Evolutionary conservation across 1,140 invertebrate species (phyloP), one percentile per base, ranked within the genome.

Genomic region (Drosophila saltans): DNA sequence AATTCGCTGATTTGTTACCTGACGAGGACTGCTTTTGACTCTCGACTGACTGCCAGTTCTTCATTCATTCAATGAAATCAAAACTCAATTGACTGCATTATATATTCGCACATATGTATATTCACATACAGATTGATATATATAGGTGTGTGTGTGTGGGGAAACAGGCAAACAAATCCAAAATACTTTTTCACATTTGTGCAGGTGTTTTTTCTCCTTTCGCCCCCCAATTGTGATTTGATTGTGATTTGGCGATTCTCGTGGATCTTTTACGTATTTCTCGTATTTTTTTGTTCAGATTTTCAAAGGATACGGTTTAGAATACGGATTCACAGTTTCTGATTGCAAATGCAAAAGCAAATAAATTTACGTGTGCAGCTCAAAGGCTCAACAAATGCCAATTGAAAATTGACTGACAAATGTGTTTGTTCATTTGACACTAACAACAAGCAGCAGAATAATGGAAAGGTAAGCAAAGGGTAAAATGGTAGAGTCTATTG

Each of bases 61-160:
- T 74, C 66, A 78, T 74, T 70, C 67, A 66, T 62, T 56, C 60
- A 24, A 45, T 63, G 48, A 69, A 72, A 72, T 73, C 66, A 66
- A 79, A 83, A 86, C 84, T 88, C 83, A 86, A 86, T 86, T 86
- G 83, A 77, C 65, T 88, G 84, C 80, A 86, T 84, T 84, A 84
- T 71, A 66, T 69, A 76, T 45, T 55, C 9, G 40, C 60, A 41
- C 10, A 62, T 9, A 39, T 26, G 57, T 30, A 75, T 55, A 64
- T 66, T 7, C 6, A 36, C 7, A 39, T 26, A 21, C 11, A 61
- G 57, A 64, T 66, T 36, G 33, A 41, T 26, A 10, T 24, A 26
- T 30, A 16, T 16, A 16, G 16, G 7, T 36, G 21, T 33, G 28
- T 52, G n/a, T 60, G 16, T 55, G 11, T 7, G 7, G 45, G 8